These are phyloP conservation scores for Orcinus orca DNA, from an alignment of 2,113 vertebrate species.

Conservation along the genomic window DNA sequence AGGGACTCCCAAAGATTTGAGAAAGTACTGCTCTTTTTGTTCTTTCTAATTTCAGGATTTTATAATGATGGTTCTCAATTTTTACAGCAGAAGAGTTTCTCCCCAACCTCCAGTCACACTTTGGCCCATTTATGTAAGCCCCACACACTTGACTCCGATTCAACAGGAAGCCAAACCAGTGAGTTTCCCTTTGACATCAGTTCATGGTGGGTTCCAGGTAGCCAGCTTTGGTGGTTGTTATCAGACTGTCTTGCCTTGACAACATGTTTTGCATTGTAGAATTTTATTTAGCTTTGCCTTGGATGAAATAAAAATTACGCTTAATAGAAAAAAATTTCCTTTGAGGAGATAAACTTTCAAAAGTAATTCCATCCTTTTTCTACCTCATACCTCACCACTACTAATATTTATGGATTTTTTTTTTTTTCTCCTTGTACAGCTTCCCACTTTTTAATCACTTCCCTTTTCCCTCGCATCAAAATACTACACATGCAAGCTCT, in stretches of 20 bases:
- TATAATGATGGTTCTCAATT: not conserved
- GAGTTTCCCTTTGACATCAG: not conserved
- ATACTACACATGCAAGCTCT: not conserved
- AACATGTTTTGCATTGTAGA: constrained; percentile 78
- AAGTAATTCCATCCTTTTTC: not conserved
- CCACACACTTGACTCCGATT: not conserved
- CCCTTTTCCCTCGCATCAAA: not conserved
- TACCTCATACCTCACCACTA: too few species aligned
- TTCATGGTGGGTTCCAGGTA: not conserved
- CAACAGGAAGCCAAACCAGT: not conserved
- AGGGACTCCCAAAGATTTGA: not conserved
- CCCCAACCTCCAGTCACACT: not conserved
- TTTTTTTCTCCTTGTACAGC: not conserved
- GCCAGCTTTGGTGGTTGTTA: too few species aligned
- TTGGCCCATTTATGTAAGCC: not conserved
- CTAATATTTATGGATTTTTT: not conserved
- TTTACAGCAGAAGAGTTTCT: not conserved
- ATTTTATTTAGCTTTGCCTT: constrained; percentile 81
- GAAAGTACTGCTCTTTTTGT: not conserved
- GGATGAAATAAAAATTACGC: constrained; percentile 83
- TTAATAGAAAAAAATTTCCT: constrained; percentile 68
- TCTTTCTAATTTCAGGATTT: not conserved
- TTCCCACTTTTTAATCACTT: not conserved
- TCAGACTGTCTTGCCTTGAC: constrained; percentile 52
- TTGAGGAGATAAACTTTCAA: not conserved